Percentiles rank a stretch among this genome's conserved stretches.
These are phyloP conservation scores for Paraplagusia blochii DNA, from an alignment of 2,113 vertebrate species.

Conservation along the genomic window DNA sequence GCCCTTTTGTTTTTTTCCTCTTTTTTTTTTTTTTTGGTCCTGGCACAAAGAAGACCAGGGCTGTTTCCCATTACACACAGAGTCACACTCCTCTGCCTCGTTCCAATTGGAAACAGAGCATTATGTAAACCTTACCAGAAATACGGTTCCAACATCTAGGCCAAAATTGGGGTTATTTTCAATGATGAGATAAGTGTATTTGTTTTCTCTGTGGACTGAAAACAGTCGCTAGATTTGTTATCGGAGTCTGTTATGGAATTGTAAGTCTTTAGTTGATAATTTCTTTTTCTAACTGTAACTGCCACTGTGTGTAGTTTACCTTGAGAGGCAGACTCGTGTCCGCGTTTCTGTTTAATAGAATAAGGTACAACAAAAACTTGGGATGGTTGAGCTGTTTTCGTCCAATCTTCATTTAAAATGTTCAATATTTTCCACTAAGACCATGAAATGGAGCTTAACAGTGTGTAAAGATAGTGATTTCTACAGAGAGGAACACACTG, in stretches of 20 bases:
- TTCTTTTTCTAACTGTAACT: conserved; percentile 4
- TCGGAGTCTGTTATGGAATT: too few species aligned
- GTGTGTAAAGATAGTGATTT: too few species aligned
- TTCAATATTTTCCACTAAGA: too few species aligned
- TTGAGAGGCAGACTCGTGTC: conserved; percentile 12
- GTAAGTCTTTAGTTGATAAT: not conserved
- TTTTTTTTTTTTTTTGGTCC: conserved; percentile 17
- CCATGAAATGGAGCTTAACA: too few species aligned
- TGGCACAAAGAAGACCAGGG: conserved; percentile 43
- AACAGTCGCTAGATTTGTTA: not conserved
- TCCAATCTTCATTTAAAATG: too few species aligned
- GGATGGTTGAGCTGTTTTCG: too few species aligned
- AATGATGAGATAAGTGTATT: conserved; percentile 7
- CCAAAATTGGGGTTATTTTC: conserved; percentile 17
- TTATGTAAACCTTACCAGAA: conserved; percentile 35
- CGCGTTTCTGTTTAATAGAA: not conserved
- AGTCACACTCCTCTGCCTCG: conserved; percentile 51
- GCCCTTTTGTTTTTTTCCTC: conserved; percentile 8
- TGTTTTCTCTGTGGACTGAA: not conserved
- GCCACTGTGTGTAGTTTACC: conserved; percentile 10
- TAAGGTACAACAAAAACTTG: not conserved
- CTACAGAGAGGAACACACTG: too few species aligned
- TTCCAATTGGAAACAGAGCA: conserved; percentile 68
- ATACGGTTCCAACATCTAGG: conserved; percentile 30
- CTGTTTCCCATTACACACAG: conserved; percentile 71